Percentiles rank a stretch among this genome's conserved stretches.
phyloP scores from a whole-genome alignment of 2,888 invertebrate genomes.

The Apamea anceps region DNA sequence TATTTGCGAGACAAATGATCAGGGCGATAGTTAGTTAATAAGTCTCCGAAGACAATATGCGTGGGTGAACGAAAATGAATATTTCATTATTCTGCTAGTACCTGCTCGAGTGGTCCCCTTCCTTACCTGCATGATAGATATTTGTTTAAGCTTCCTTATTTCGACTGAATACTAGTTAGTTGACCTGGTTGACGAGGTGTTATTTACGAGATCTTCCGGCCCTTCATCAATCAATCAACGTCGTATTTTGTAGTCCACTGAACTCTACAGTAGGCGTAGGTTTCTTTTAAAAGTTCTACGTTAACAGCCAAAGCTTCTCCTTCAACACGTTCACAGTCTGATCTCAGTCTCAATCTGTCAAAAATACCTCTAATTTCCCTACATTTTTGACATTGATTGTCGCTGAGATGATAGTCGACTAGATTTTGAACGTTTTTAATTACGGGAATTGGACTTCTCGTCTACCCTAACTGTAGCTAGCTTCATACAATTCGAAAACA shows the following conservation, averaged over 20 bases:
- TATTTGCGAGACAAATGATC: constrained; percentile 77
- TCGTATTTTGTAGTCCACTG: not conserved
- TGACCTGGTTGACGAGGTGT: constrained; percentile 14
- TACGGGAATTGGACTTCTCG: not conserved
- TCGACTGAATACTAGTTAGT: constrained; percentile 58
- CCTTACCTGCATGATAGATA: constrained; percentile 66
- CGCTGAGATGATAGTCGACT: too few species aligned
- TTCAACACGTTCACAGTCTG: too few species aligned
- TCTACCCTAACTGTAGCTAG: not conserved
- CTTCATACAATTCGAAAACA: constrained; percentile 2
- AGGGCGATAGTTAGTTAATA: constrained; percentile 75
- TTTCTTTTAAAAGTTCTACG: not conserved
- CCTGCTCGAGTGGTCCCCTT: constrained; percentile 53
- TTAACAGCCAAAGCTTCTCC: not conserved
- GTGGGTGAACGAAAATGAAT: constrained; percentile 84
- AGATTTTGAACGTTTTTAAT: too few species aligned
- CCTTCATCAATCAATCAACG: constrained; percentile 15
- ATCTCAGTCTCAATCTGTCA: too few species aligned
- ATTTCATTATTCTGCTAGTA: constrained; percentile 73
- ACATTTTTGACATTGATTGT: too few species aligned
- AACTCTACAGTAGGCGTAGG: not conserved
- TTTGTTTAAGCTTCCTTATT: constrained; percentile 64
- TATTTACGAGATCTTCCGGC: constrained; percentile 9
- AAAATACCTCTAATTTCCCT: too few species aligned
- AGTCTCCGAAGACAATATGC: constrained; percentile 75